Evolutionary conservation across 2,888 invertebrate species (phyloP).

Genomic region (Zygaena filipendulae): DNA sequence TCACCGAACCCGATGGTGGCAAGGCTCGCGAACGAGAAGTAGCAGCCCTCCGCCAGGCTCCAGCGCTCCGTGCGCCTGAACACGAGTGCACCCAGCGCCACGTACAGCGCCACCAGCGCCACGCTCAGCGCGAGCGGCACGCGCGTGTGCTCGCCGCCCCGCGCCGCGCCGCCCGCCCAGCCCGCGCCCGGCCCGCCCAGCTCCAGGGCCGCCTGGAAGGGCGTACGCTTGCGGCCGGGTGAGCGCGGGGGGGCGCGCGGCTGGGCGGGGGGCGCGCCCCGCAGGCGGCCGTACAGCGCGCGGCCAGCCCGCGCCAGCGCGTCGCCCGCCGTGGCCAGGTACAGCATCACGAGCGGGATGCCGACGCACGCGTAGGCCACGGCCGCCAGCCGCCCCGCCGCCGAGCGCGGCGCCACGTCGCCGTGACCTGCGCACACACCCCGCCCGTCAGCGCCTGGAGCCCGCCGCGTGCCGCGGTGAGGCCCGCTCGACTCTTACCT

Average conservation of each 20-base stretch:
- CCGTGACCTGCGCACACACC: constrained; percentile 81
- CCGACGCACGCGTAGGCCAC: constrained; percentile 87
- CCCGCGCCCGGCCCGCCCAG: constrained; percentile 42
- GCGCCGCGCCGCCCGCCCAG: constrained; percentile 46
- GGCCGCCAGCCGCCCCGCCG: constrained; percentile 84
- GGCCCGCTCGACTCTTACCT: too few species aligned
- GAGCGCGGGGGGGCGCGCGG: constrained; percentile 24
- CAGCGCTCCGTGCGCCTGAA: constrained; percentile 93
- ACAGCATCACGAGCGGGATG: constrained; percentile 88
- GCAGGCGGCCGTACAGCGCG: constrained; percentile 71
- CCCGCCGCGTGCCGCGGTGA: too few species aligned
- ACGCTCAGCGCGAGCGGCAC: constrained; percentile 91
- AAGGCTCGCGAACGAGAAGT: constrained; percentile 81
- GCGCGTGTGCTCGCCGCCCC: constrained; percentile 73
- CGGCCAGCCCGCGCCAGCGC: constrained; percentile 84
- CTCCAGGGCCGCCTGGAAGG: constrained; percentile 54
- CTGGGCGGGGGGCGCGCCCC: constrained; percentile 26
- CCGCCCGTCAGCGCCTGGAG: too few species aligned
- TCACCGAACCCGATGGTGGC: constrained; percentile 89
- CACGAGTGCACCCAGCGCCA: constrained; percentile 88
- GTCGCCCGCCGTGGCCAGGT: constrained; percentile 88
- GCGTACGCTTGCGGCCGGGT: constrained; percentile 33
- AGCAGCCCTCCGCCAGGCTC: constrained; percentile 88
- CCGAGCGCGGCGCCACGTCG: constrained; percentile 82
- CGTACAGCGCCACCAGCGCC: constrained; percentile 85